These are phyloP conservation scores for Gambusia yucatana DNA, from an alignment of 2,797 vertebrate species.

Conservation along the genomic window DNA sequence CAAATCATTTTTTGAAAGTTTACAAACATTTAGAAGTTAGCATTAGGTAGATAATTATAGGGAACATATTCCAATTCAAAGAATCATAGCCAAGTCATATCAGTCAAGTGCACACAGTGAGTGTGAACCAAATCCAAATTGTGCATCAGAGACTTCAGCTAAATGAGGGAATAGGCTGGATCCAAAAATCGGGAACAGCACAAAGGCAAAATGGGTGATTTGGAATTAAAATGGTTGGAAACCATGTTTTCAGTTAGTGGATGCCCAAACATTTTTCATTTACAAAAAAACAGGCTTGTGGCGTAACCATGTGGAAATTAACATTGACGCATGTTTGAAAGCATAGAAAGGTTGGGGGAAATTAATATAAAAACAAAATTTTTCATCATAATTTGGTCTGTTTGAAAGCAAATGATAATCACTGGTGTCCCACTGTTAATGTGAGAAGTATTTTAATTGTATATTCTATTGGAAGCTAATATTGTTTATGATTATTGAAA, in stretches of 20 bases:
- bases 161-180: conserved; percentile 74
- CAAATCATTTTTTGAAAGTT: conserved; percentile 8
- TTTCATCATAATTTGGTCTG: conserved; percentile 55
- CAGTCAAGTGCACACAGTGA: conserved; percentile 38
- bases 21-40: conserved; percentile 28
- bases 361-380: conserved; percentile 56
- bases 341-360: conserved; percentile 39
- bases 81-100: conserved; percentile 36
- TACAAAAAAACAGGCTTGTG: conserved; percentile 34
- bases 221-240: conserved; percentile 25
- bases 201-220: conserved; percentile 25
- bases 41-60: not conserved
- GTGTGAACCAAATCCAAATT: conserved; percentile 41
- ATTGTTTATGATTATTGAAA: conserved; percentile 53
- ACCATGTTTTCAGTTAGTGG: conserved; percentile 63
- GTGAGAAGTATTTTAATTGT: conserved; percentile 25
- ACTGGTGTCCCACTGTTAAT: conserved; percentile 41
- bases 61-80: conserved; percentile 21
- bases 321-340: not conserved
- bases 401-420: conserved; percentile 61
- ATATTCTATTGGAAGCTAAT: conserved; percentile 56
- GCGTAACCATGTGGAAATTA: not conserved
- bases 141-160: conserved; percentile 20
- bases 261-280: conserved; percentile 49
- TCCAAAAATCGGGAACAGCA: conserved; percentile 58